These are phyloP conservation scores for Atta texana DNA, from an alignment of 1,140 invertebrate species.

Conservation along the genomic window DNA sequence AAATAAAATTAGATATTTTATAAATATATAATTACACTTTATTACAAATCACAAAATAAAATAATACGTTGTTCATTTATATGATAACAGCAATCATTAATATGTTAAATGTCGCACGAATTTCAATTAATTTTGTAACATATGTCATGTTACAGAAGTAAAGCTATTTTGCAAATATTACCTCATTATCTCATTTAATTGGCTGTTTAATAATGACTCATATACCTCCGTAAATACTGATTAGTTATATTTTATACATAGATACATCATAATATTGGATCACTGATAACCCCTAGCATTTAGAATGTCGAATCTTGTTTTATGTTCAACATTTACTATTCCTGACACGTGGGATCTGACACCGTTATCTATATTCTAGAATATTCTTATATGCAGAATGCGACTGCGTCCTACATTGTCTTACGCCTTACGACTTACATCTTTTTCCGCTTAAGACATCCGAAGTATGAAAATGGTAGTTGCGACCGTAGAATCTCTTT, in stretches of 20 bases:
- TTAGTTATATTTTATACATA: background rate
- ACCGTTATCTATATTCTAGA: background rate
- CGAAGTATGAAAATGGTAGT: constrained; percentile 74
- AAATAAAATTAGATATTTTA: background rate
- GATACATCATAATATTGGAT: background rate
- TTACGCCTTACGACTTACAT: constrained; percentile 78
- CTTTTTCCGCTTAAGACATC: constrained; percentile 81
- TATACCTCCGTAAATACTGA: background rate
- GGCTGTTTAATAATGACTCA: background rate
- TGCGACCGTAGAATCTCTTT: constrained; percentile 24
- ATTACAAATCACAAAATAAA: constrained; percentile 23
- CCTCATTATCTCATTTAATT: constrained; percentile 11
- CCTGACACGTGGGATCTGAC: background rate
- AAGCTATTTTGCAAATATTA: constrained; percentile 23
- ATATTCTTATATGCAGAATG: background rate
- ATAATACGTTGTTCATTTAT: constrained; percentile 13
- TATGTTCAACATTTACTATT: background rate
- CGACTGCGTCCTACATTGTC: background rate
- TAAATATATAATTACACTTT: background rate
- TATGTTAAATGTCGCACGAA: background rate
- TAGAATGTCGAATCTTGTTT: background rate
- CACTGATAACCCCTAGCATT: background rate
- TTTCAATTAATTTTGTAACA: constrained; percentile 31
- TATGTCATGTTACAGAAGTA: background rate
- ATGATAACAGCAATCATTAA: background rate